Conservation (phyloP, 1,140 invertebrate species). For the Eubasilissa regina region DNA sequence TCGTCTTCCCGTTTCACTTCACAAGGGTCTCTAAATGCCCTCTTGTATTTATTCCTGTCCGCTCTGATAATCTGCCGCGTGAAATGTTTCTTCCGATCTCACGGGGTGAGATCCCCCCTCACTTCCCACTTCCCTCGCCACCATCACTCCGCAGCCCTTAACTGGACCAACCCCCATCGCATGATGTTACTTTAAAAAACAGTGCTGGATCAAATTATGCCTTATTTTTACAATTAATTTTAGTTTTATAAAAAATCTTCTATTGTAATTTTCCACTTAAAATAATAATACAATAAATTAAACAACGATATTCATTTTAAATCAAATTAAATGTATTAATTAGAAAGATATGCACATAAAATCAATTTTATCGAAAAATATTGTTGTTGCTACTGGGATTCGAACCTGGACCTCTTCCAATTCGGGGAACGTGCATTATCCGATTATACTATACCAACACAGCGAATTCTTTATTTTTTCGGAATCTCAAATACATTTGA, state of each 20-base stretch:
- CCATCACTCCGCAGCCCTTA: not conserved
- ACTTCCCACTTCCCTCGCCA: not conserved
- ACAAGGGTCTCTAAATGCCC: not conserved
- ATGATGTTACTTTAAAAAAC: constrained; percentile 2
- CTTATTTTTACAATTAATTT: not conserved
- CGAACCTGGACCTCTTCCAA: no score
- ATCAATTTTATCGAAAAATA: no score
- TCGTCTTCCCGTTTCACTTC: not conserved
- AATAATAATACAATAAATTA: not conserved
- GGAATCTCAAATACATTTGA: no score
- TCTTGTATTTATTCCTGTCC: not conserved
- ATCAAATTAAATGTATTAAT: no score
- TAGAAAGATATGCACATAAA: no score
- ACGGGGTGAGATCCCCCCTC: constrained; percentile 12
- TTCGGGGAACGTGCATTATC: no score
- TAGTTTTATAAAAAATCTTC: not conserved
- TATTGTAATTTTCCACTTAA: not conserved
- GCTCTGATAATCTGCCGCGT: not conserved
- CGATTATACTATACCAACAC: no score
- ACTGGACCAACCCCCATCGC: constrained; percentile 23
- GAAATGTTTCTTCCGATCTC: constrained; percentile 22
- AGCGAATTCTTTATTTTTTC: no score
- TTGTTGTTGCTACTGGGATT: no score
- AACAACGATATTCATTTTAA: no score
- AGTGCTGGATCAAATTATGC: not conserved